A percentile compares a stretch with the other conserved stretches of the same genome.
Evolutionary conservation across 1,140 invertebrate species (phyloP).

Genomic region (Homalodisca vitripennis): DNA sequence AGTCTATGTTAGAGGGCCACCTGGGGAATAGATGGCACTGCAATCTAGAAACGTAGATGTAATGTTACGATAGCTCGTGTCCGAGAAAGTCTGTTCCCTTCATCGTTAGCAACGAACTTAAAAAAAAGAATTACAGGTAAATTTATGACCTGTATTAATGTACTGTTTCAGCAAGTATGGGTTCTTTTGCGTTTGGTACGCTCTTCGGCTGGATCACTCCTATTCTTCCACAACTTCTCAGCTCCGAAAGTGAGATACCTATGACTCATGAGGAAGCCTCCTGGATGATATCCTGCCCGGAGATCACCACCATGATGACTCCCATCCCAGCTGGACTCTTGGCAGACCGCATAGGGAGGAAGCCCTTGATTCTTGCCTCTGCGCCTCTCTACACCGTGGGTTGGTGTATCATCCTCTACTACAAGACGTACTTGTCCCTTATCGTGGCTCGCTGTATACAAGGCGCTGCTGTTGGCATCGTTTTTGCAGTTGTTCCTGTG

Average conservation of each 20-base stretch:
- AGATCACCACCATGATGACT: constrained; percentile 38
- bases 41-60: too few species aligned
- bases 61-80: too few species aligned
- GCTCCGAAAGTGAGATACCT: constrained; percentile 50
- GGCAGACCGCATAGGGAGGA: constrained; percentile 74
- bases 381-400: constrained; percentile 51
- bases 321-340: constrained; percentile 45
- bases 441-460: constrained; percentile 33
- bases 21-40: too few species aligned
- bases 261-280: constrained; percentile 55
- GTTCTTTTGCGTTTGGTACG: too few species aligned
- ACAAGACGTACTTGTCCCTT: not conserved
- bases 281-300: constrained; percentile 30
- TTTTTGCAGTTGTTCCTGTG: constrained; percentile 53
- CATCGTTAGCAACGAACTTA: too few species aligned
- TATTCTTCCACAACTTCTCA: constrained; percentile 53
- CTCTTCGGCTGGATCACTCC: constrained; percentile 61
- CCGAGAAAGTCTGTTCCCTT: too few species aligned
- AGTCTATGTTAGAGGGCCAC: too few species aligned
- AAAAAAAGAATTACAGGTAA: too few species aligned
- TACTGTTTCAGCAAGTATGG: too few species aligned
- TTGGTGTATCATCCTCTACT: constrained; percentile 55
- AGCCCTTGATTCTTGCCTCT: constrained; percentile 64
- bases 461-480: constrained; percentile 64
- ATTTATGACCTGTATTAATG: too few species aligned